Evolutionary conservation across 1,140 invertebrate species (phyloP), one percentile per base, ranked within the genome.

Genomic region (Bombus soroeensis): DNA sequence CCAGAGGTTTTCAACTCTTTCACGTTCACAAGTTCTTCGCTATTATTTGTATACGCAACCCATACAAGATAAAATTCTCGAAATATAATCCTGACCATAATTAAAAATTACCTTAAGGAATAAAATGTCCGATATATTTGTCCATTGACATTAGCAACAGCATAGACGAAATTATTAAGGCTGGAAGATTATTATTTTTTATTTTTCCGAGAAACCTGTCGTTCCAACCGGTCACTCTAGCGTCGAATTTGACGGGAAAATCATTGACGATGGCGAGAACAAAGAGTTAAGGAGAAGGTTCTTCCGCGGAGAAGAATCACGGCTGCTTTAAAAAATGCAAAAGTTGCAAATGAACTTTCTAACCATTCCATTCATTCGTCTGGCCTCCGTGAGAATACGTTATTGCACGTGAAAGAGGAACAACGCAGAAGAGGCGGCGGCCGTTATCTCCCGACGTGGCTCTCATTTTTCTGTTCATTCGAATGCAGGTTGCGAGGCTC

Each of bases 261-360:
- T 59, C 59, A 28, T 62, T 2, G 59, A 62, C 59, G 66, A 68
- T 37, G 9, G 34, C 34, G 66, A 25, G 66, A 37, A 73, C 13
- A 43, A 73, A 73, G n/a, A 73, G 4, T 2, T 9, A 73, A 28
- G 32, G 4, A 41, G 32, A 3, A 71, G 25, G 12, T 12, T 28
- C 13, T 9, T 2, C 15, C 6, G 15, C 2, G n/a, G 28, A 32
- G 39, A 32, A 32, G 39, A 73, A 32, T 39, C 53, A 18, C 34
- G 37, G 75, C 37, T 8, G 10, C 0, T 62, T 57, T 57, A 28
- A 57, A 62, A 85, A 70, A 85, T 85, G 77, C 53, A 85, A 9
- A 72, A 72, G 39, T 85, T 85, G 77, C 83, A 85, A 80, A 85
- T 73, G 83, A 85, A 85, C 83, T 85, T 85, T 85, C 83, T 85